Evolutionary conservation across 1,140 invertebrate species (phyloP).

Genomic region (Drosophila watanabei): DNA sequence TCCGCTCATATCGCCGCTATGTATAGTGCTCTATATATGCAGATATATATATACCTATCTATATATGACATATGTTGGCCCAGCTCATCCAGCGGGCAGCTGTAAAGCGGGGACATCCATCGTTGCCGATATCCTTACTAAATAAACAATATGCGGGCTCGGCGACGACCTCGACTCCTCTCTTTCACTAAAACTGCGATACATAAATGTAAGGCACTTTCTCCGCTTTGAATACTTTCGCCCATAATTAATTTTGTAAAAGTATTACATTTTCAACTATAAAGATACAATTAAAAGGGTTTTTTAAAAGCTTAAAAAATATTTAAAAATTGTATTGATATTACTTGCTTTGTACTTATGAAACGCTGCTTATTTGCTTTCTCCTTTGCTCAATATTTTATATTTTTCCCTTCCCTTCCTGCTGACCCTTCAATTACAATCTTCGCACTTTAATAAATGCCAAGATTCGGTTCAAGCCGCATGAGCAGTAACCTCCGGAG

Average conservation of each 20-base stretch:
- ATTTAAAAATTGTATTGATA: too few species aligned
- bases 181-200: slow-evolving; percentile 2
- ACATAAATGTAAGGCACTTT: slow-evolving; percentile 7
- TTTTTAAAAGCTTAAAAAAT: too few species aligned
- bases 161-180: slow-evolving; percentile 19
- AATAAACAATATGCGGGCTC: slow-evolving; percentile 61
- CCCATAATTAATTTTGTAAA: too few species aligned
- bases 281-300: too few species aligned
- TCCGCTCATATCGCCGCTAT: slow-evolving; percentile 36
- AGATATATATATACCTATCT: slow-evolving; percentile 13
- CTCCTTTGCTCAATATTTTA: slow-evolving; percentile 21
- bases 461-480: slow-evolving; percentile 40
- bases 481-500: slow-evolving; percentile 8
- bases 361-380: neutral
- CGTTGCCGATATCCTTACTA: slow-evolving; percentile 54
- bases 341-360: neutral
- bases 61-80: slow-evolving; percentile 49
- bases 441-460: slow-evolving; percentile 61
- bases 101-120: slow-evolving; percentile 31
- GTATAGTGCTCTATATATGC: slow-evolving; percentile 34
- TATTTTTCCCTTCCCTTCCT: slow-evolving; percentile 5
- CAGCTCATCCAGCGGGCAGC: slow-evolving; percentile 40
- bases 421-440: slow-evolving; percentile 39
- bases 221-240: neutral
- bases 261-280: too few species aligned